These are phyloP conservation scores for Siniperca undulata DNA, from an alignment of 2,797 vertebrate species.

Conservation along the genomic window DNA sequence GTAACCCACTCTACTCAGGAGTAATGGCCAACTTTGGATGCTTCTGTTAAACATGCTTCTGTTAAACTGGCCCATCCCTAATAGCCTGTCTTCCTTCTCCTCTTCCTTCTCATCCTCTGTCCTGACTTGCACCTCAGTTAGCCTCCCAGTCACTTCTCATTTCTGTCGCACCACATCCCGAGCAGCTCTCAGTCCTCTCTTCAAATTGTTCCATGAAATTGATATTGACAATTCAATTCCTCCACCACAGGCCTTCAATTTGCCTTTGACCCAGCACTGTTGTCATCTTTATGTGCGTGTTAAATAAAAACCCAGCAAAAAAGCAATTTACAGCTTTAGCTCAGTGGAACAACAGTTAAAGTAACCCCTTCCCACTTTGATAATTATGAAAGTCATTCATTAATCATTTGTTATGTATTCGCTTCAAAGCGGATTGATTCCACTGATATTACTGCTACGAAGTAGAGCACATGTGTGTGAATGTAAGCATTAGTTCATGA, in stretches of 20 bases:
- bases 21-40: constrained; percentile 16
- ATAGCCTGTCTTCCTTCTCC: constrained; percentile 14
- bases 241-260: constrained; percentile 53
- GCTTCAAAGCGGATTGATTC: constrained; percentile 3
- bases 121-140: constrained; percentile 21
- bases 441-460: neutral
- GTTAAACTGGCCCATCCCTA: constrained; percentile 7
- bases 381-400: constrained; percentile 14
- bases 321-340: constrained; percentile 8
- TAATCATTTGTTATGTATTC: constrained; percentile 16
- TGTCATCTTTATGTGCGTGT: constrained; percentile 20
- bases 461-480: constrained; percentile 1
- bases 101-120: neutral
- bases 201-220: constrained; percentile 53
- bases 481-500: neutral
- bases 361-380: neutral
- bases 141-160: constrained; percentile 60
- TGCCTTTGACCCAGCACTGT: constrained; percentile 47
- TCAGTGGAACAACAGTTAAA: neutral
- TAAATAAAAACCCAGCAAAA: constrained; percentile 20
- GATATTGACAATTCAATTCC: constrained; percentile 74
- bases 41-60: constrained; percentile 16
- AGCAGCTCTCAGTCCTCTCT: constrained; percentile 34
- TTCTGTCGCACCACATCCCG: constrained; percentile 5
- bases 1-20: constrained; percentile 9